Conservation (phyloP, 2,888 invertebrate species). For the Tetranychus truncatus region DNA sequence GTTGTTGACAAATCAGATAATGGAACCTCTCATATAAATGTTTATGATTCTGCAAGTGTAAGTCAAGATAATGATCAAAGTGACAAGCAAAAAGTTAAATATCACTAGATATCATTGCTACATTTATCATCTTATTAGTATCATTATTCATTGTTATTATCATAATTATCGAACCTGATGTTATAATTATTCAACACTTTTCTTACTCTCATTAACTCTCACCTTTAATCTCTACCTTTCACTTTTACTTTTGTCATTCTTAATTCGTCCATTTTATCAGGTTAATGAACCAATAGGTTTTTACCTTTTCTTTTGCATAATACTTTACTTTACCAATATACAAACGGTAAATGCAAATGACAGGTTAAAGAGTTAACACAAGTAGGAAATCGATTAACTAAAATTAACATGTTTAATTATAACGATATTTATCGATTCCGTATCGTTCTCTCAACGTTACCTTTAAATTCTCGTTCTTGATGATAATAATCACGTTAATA, state of each 20-base stretch:
- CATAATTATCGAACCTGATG: background rate
- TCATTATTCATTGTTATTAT: background rate
- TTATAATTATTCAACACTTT: background rate
- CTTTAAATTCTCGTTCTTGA: background rate
- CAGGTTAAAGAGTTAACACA: background rate
- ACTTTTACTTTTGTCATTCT: background rate
- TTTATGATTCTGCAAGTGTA: constrained; percentile 12
- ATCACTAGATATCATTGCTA: too few relatives aligned
- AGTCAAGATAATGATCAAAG: background rate
- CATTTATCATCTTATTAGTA: too few relatives aligned
- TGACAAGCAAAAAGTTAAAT: too few relatives aligned
- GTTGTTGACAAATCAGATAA: constrained; percentile 10
- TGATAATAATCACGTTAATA: background rate
- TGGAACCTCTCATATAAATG: constrained; percentile 10
- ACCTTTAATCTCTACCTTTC: background rate
- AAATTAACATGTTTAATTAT: background rate
- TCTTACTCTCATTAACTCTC: background rate
- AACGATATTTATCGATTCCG: background rate
- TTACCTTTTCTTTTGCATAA: background rate
- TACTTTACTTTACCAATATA: background rate
- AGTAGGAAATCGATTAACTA: background rate
- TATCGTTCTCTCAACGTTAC: background rate
- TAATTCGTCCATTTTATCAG: background rate
- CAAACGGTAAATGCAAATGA: background rate
- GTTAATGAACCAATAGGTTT: background rate